Percentiles rank a stretch among this genome's conserved stretches.
phyloP scores from a whole-genome alignment of 2,888 invertebrate species.

The Leucophora obtusa region DNA sequence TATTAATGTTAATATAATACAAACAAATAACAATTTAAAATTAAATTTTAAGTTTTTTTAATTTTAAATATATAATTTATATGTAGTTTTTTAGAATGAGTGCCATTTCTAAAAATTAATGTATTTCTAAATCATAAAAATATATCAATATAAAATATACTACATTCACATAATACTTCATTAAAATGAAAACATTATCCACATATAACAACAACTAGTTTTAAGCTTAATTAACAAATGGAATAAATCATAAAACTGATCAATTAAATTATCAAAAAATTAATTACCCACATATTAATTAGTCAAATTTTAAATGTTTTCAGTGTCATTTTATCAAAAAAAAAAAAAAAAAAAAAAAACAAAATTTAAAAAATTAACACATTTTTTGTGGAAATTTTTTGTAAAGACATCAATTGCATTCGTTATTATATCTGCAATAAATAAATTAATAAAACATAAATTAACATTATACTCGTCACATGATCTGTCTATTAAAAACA shows the following conservation, averaged over 20 bases:
- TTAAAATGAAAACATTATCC: conserved; percentile 9
- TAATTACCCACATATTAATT: conserved; percentile 30
- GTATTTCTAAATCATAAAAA: not conserved
- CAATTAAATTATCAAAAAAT: conserved; percentile 25
- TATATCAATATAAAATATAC: not conserved
- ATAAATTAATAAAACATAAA: conserved; percentile 56
- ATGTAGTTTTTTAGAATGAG: conserved; percentile 51
- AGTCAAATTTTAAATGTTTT: conserved; percentile 57
- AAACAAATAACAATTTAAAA: conserved; percentile 4
- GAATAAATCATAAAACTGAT: conserved; percentile 4
- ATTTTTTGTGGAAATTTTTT: conserved; percentile 36
- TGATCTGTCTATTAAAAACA: conserved; percentile 28
- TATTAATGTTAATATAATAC: conserved; percentile 24
- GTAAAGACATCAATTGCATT: conserved; percentile 60
- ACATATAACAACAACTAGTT: conserved; percentile 44
- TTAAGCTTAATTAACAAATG: conserved; percentile 28
- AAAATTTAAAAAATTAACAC: not conserved
- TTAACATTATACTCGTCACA: conserved; percentile 40
- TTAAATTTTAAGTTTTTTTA: conserved; percentile 10
- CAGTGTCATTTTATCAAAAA: conserved; percentile 38
- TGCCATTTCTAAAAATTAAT: conserved; percentile 48
- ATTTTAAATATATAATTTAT: conserved; percentile 27
- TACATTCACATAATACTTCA: not conserved
- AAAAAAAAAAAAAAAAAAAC: no score
- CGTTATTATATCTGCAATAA: conserved; percentile 61